Conservation (phyloP, 2,113 vertebrate genomes). For the Verasper variegatus region DNA sequence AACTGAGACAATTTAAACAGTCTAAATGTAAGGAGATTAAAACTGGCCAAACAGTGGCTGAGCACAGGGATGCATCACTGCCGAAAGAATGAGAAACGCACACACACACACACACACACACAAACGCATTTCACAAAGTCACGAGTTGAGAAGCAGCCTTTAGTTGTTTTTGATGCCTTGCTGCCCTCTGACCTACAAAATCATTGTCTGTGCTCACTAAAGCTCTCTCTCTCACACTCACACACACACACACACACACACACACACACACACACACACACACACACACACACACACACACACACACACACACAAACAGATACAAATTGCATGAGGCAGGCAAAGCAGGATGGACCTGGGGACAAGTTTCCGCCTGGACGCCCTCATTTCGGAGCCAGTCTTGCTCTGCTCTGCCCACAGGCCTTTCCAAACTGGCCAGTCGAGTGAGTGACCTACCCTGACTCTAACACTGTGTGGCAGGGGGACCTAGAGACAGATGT, state of each 20-base stretch:
- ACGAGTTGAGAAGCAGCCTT: slow-evolving; percentile 50
- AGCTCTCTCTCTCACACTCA: slow-evolving; percentile 1
- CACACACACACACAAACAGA: slow-evolving; percentile 48
- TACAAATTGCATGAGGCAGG: slow-evolving; percentile 67
- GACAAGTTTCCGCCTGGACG: slow-evolving; percentile 73
- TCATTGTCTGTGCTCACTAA: slow-evolving; percentile 36
- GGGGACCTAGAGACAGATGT: slow-evolving; percentile 84
- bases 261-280: background rate
- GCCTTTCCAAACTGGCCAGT: slow-evolving; percentile 57
- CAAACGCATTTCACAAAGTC: slow-evolving; percentile 48
- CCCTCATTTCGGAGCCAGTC: slow-evolving; percentile 51
- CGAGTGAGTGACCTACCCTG: slow-evolving; percentile 72
- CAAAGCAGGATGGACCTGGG: slow-evolving; percentile 70
- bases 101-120: background rate
- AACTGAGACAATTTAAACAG: slow-evolving; percentile 82
- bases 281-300: slow-evolving; percentile 8
- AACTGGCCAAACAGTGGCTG: slow-evolving; percentile 72
- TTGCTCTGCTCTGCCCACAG: slow-evolving; percentile 63
- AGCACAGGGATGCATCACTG: slow-evolving; percentile 40
- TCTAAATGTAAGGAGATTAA: slow-evolving; percentile 79
- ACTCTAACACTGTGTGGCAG: slow-evolving; percentile 80
- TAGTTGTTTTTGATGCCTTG: slow-evolving; percentile 62
- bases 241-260: slow-evolving; percentile 1
- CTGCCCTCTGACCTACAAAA: slow-evolving; percentile 68
- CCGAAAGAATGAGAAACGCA: slow-evolving; percentile 42